Conservation (phyloP, 2,888 invertebrate species). For the Allygus modestus region DNA sequence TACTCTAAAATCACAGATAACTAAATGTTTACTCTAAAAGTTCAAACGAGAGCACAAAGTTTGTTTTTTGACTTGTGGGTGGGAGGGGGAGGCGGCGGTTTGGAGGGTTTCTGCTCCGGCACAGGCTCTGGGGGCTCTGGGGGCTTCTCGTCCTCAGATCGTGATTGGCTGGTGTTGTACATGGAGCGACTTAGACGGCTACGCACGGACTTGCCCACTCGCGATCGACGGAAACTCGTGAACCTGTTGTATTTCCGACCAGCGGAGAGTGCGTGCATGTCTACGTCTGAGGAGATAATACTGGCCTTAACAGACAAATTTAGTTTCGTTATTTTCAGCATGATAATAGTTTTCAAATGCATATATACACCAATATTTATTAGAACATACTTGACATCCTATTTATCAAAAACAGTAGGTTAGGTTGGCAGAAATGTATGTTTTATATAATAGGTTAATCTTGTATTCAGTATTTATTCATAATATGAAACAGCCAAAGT, state of each 20-base stretch:
- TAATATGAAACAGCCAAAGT: too few relatives aligned
- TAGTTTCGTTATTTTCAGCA: neutral
- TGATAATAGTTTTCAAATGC: neutral
- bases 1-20: constrained; percentile 59
- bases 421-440: too few relatives aligned
- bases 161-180: constrained; percentile 73
- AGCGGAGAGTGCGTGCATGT: constrained; percentile 15
- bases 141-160: constrained; percentile 64
- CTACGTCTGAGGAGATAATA: constrained; percentile 18
- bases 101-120: neutral
- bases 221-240: constrained; percentile 70
- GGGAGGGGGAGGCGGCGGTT: constrained; percentile 23
- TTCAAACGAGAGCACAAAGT: constrained; percentile 65
- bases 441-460: too few relatives aligned
- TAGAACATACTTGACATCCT: too few relatives aligned
- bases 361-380: neutral
- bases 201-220: constrained; percentile 77
- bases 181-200: constrained; percentile 78
- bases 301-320: constrained; percentile 20
- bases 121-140: neutral
- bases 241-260: constrained; percentile 67
- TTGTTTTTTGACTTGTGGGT: constrained; percentile 67
- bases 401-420: too few relatives aligned
- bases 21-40: neutral
- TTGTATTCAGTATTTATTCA: too few relatives aligned